Percentiles rank a stretch among this genome's conserved stretches.
These are phyloP conservation scores for Stigmatopora argus DNA, from an alignment of 2,113 vertebrate species.

Conservation along the genomic window DNA sequence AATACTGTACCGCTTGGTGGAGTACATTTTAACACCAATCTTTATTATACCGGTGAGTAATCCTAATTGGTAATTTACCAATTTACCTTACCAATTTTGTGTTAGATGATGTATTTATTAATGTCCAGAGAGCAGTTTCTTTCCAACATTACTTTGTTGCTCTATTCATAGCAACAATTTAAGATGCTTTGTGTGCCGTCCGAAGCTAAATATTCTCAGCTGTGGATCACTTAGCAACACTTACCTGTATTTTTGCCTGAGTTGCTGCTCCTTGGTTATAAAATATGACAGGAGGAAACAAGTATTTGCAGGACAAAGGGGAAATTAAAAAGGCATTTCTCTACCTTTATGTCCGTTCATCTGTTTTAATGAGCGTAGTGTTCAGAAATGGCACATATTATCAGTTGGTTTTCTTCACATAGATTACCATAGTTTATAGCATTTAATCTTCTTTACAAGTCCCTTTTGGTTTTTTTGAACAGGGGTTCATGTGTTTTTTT, in stretches of 20 bases:
- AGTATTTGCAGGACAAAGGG: not conserved
- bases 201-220: not conserved
- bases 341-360: not conserved
- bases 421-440: not conserved
- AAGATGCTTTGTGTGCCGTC: not conserved
- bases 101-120: not conserved
- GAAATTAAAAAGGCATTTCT: not conserved
- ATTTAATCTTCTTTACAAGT: slow-evolving; percentile 6
- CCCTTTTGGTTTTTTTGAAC: slow-evolving; percentile 3
- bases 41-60: too few relatives aligned
- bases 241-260: not conserved
- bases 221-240: slow-evolving; percentile 1
- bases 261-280: not conserved
- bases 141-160: not conserved
- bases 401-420: not conserved
- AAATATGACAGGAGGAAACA: not conserved
- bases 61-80: too few relatives aligned
- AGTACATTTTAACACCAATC: too few relatives aligned
- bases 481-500: too few relatives aligned
- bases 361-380: not conserved
- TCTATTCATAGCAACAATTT: not conserved
- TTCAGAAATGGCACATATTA: not conserved
- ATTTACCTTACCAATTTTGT: not conserved
- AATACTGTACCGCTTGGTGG: too few relatives aligned
- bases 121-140: not conserved